Evolutionary conservation across 30 jellyfish, hydroid and myxozoan genomes (phyloP).

Genomic region (Sanderia malayensis): DNA sequence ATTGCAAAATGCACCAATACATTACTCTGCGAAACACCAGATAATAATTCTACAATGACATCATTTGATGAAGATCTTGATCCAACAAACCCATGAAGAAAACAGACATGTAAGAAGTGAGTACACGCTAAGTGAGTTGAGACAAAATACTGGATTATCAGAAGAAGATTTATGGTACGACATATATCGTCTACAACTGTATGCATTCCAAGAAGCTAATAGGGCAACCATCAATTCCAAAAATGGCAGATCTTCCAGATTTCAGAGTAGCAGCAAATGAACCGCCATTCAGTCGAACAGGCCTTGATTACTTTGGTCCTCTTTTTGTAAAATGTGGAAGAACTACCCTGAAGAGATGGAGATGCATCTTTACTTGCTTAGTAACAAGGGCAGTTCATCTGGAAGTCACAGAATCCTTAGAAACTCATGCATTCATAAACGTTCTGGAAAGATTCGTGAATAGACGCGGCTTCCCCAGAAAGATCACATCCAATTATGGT

Average conservation of each 20-base stretch:
- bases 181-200: background rate
- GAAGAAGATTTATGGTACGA: constrained; percentile 4
- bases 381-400: constrained; percentile 34
- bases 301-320: constrained; percentile 53
- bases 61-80: background rate
- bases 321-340: constrained; percentile 8
- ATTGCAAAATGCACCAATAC: background rate
- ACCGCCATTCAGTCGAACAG: constrained; percentile 26
- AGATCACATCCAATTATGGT: constrained; percentile 28
- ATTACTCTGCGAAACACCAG: constrained; percentile 11
- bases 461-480: constrained; percentile 36
- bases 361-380: constrained; percentile 30
- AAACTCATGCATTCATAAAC: constrained; percentile 34
- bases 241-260: constrained; percentile 36
- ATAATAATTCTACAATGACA: background rate
- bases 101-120: constrained; percentile 10
- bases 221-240: constrained; percentile 5
- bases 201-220: constrained; percentile 6
- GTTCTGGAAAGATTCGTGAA: constrained; percentile 26
- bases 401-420: constrained; percentile 42
- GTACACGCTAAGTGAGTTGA: background rate
- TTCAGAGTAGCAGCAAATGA: background rate
- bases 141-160: constrained; percentile 35
- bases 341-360: constrained; percentile 35
- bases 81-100: background rate